A percentile compares a stretch with the other conserved stretches of the same genome.
Conservation (phyloP, 1,140 invertebrate species). For the Parapsyche elsis region DNA sequence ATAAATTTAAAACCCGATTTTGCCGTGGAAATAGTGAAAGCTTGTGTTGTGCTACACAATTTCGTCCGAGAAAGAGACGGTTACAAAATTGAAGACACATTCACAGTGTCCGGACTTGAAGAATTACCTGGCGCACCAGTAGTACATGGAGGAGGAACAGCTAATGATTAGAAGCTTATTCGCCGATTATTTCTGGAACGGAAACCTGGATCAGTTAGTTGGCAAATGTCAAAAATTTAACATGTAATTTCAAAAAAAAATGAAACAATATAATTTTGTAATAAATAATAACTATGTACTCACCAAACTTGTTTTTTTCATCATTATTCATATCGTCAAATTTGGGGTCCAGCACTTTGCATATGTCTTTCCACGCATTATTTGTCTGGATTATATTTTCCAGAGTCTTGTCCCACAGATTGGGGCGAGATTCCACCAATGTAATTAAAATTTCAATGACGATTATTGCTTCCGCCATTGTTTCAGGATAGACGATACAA, state of each 20-base stretch:
- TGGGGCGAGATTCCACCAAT: neutral
- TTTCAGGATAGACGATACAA: too few species aligned
- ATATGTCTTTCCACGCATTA: neutral
- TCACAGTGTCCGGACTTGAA: too few species aligned
- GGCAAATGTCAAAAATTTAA: too few species aligned
- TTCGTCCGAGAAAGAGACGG: slow-evolving; percentile 21
- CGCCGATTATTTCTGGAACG: too few species aligned
- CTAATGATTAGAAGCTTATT: too few species aligned
- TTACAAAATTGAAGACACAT: too few species aligned
- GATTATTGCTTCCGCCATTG: neutral
- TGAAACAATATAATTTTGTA: neutral
- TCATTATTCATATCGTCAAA: neutral
- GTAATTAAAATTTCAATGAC: neutral
- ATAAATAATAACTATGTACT: slow-evolving; percentile 1
- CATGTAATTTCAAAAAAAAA: too few species aligned
- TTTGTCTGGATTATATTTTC: neutral
- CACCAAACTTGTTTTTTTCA: neutral
- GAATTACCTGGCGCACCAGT: too few species aligned
- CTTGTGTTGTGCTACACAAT: slow-evolving; percentile 49
- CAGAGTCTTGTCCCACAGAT: neutral
- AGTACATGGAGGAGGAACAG: too few species aligned
- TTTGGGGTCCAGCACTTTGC: neutral
- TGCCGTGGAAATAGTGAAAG: slow-evolving; percentile 35
- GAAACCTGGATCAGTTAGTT: too few species aligned
- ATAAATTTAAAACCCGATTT: slow-evolving; percentile 41